phyloP scores from a whole-genome alignment of 2,113 vertebrate species.

The Tretioscincus oriximinensis region DNA sequence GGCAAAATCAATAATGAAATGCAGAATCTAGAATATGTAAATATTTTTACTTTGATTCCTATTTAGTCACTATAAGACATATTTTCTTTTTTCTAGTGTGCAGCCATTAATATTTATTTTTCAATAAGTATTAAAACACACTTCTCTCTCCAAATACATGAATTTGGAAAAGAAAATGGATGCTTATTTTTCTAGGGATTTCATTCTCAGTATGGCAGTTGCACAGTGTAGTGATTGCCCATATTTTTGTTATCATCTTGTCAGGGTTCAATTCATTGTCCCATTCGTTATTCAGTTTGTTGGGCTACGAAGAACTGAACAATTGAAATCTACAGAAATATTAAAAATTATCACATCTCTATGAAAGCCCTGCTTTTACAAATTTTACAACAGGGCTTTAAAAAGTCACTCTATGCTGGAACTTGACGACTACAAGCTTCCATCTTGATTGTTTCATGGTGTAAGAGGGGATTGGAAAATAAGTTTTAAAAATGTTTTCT shows the following conservation, averaged over 20 bases:
- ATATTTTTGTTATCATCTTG: slow-evolving; percentile 67
- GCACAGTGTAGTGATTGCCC: slow-evolving; percentile 48
- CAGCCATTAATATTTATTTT: slow-evolving; percentile 57
- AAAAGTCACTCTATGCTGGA: slow-evolving; percentile 68
- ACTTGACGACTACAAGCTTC: slow-evolving; percentile 64
- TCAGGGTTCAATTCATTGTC: slow-evolving; percentile 77
- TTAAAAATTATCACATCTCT: slow-evolving; percentile 76
- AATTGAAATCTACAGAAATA: slow-evolving; percentile 77
- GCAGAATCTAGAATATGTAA: slow-evolving; percentile 64
- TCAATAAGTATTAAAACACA: slow-evolving; percentile 46
- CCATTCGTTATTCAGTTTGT: slow-evolving; percentile 82
- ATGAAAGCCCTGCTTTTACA: slow-evolving; percentile 67
- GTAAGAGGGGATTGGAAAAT: neutral
- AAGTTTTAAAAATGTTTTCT: slow-evolving; percentile 55
- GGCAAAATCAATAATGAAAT: slow-evolving; percentile 69
- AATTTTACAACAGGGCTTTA: slow-evolving; percentile 73
- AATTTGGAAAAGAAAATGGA: slow-evolving; percentile 63
- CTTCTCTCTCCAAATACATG: slow-evolving; percentile 46
- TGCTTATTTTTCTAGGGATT: slow-evolving; percentile 60
- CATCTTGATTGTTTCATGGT: slow-evolving; percentile 38
- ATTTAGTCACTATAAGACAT: slow-evolving; percentile 67
- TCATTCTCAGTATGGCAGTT: slow-evolving; percentile 39
- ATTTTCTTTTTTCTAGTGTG: slow-evolving; percentile 58
- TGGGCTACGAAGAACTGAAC: slow-evolving; percentile 76
- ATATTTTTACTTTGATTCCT: slow-evolving; percentile 72